Evolutionary conservation across 2,888 invertebrate species (phyloP).

Genomic region (Plusia festucae): DNA sequence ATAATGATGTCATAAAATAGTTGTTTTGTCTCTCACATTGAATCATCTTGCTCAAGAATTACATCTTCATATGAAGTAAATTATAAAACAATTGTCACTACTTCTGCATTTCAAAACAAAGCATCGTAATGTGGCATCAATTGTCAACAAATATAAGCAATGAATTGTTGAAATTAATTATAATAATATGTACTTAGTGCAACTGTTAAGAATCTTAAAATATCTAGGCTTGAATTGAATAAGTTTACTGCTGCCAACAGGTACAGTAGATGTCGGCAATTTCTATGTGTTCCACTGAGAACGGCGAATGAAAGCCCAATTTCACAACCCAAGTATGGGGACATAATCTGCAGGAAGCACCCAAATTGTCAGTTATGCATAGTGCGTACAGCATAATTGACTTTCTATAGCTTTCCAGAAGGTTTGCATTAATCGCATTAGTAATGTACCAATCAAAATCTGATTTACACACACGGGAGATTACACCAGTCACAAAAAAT

Average conservation of each 20-base stretch:
- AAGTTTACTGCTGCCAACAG: background rate
- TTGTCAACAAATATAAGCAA: constrained; percentile 31
- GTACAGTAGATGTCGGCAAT: background rate
- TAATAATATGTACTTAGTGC: background rate
- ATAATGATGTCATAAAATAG: constrained; percentile 28
- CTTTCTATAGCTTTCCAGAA: background rate
- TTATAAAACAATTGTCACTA: constrained; percentile 38
- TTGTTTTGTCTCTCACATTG: constrained; percentile 18
- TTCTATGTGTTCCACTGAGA: background rate
- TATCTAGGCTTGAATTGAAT: background rate
- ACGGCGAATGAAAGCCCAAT: background rate
- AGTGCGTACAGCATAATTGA: background rate
- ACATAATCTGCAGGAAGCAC: background rate
- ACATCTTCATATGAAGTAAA: constrained; percentile 15
- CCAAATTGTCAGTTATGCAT: background rate
- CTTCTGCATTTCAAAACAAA: constrained; percentile 38
- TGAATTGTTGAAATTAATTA: constrained; percentile 36
- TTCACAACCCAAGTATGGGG: background rate
- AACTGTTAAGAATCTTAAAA: background rate
- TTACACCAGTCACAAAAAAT: background rate
- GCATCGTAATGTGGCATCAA: constrained; percentile 7
- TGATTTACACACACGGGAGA: background rate
- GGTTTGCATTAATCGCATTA: background rate
- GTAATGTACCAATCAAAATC: too few species aligned
- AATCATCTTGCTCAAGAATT: constrained; percentile 17